Conservation (phyloP, 2,113 vertebrate genomes). For the Prunella himalayana region DNA sequence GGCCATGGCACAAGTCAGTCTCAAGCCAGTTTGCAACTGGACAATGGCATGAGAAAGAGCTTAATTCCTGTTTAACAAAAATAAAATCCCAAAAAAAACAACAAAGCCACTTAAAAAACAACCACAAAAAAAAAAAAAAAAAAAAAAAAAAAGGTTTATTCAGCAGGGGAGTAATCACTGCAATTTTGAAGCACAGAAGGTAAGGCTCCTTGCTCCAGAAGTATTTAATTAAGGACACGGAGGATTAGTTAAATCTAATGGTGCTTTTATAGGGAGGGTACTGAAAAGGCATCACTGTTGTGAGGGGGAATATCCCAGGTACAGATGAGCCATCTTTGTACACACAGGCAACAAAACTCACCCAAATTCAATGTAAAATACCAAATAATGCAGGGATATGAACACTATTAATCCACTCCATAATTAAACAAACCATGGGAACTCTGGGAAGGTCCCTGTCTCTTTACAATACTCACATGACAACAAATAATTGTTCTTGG, state of each 20-base stretch:
- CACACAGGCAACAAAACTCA: background rate
- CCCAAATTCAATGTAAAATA: background rate
- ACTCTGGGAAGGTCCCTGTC: background rate
- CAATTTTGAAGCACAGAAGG: slow-evolving; percentile 34
- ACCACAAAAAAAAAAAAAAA: background rate
- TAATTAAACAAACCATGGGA: background rate
- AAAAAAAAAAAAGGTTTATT: background rate
- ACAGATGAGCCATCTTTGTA: background rate
- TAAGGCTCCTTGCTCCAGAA: slow-evolving; percentile 39
- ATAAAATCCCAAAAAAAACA: background rate
- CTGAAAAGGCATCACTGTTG: background rate
- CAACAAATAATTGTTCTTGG: background rate
- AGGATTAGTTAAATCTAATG: slow-evolving; percentile 30
- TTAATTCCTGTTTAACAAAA: background rate
- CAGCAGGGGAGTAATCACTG: slow-evolving; percentile 41
- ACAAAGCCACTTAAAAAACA: background rate
- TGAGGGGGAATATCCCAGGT: background rate
- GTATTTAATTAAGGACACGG: slow-evolving; percentile 51
- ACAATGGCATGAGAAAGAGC: slow-evolving; percentile 17
- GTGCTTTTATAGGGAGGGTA: background rate
- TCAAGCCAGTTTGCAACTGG: slow-evolving; percentile 44
- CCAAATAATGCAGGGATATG: rapidly evolving
- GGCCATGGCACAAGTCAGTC: slow-evolving; percentile 36
- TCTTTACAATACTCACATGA: background rate
- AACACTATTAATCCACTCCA: background rate